Evolutionary conservation across 2,113 vertebrate genomes (phyloP).

Genomic region (Ammospiza caudacuta): DNA sequence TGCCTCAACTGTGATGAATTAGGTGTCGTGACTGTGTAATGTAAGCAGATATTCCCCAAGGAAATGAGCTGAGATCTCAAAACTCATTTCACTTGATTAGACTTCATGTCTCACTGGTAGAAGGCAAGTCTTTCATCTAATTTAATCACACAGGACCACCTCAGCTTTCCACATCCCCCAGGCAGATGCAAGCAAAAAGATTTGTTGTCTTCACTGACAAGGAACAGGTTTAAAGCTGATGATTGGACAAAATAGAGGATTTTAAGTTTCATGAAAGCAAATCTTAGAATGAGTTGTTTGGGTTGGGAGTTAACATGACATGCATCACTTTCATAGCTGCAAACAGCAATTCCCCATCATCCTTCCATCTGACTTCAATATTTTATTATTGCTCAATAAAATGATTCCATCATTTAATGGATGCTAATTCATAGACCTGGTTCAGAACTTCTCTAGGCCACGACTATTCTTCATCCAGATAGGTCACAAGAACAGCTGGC

Average conservation of each 20-base stretch:
- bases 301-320: slow-evolving; percentile 71
- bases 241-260: slow-evolving; percentile 69
- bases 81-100: slow-evolving; percentile 85
- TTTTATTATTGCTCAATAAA: slow-evolving; percentile 64
- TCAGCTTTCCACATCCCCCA: slow-evolving; percentile 72
- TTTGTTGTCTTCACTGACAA: slow-evolving; percentile 80
- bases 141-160: slow-evolving; percentile 79
- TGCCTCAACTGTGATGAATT: slow-evolving; percentile 75
- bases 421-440: slow-evolving; percentile 42
- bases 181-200: slow-evolving; percentile 75
- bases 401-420: slow-evolving; percentile 12
- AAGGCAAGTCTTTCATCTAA: slow-evolving; percentile 82
- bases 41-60: slow-evolving; percentile 75
- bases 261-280: slow-evolving; percentile 73
- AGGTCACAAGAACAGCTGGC: not conserved
- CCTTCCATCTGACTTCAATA: slow-evolving; percentile 52
- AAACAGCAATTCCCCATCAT: slow-evolving; percentile 54
- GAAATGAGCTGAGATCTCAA: slow-evolving; percentile 80
- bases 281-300: slow-evolving; percentile 69
- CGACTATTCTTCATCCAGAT: not conserved
- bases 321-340: slow-evolving; percentile 46
- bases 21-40: slow-evolving; percentile 75
- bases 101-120: slow-evolving; percentile 72
- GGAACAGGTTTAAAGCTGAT: slow-evolving; percentile 77
- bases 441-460: slow-evolving; percentile 40